These are phyloP conservation scores for Dipus sagitta DNA, from an alignment of 2,797 vertebrate genomes.

Conservation along the genomic window DNA sequence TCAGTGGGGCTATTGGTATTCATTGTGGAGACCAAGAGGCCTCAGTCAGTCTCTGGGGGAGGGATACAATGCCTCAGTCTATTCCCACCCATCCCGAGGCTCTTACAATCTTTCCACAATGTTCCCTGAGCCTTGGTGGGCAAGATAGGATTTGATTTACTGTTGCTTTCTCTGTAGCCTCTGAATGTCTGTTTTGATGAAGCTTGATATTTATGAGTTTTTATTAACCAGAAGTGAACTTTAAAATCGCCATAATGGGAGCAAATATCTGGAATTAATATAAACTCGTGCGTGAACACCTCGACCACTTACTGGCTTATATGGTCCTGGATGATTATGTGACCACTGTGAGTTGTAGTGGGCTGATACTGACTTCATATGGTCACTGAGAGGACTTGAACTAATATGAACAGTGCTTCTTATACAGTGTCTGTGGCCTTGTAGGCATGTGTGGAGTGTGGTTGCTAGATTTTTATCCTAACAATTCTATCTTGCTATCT, in stretches of 20 bases:
- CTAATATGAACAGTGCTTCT: neutral
- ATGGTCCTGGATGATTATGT: neutral
- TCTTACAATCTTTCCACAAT: too few relatives aligned
- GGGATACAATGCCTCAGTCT: too few relatives aligned
- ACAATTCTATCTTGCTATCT: neutral
- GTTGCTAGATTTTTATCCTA: neutral
- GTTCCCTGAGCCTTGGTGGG: too few relatives aligned
- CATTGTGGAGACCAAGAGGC: too few relatives aligned
- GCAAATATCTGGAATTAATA: slow-evolving; percentile 2
- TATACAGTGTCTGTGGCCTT: neutral
- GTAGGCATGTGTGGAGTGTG: neutral
- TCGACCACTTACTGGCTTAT: neutral
- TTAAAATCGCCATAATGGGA: neutral
- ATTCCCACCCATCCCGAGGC: too few relatives aligned
- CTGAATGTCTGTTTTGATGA: too few relatives aligned
- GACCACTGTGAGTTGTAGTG: neutral
- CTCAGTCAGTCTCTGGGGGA: too few relatives aligned
- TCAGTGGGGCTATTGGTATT: too few relatives aligned
- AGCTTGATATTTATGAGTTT: too few relatives aligned
- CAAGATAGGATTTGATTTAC: too few relatives aligned
- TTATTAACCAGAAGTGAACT: slow-evolving; percentile 7
- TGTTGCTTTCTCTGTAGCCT: neutral
- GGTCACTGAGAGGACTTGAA: neutral
- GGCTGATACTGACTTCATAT: neutral
- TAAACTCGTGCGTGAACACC: neutral